Conservation (phyloP, 2,888 invertebrate species). For the Resseliella maxima region DNA sequence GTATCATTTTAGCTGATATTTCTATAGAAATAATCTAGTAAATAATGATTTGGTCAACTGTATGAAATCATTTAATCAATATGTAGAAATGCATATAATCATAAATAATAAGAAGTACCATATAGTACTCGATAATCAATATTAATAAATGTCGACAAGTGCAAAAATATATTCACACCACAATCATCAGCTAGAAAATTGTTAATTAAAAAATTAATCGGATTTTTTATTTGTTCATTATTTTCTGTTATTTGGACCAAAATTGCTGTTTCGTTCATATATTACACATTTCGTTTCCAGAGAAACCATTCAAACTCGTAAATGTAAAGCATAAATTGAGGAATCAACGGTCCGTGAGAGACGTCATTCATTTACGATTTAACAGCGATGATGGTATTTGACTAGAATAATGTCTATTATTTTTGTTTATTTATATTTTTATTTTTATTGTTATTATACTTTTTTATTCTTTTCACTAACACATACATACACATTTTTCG, state of each 20-base stretch:
- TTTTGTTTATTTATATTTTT: not conserved
- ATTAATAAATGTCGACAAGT: no score
- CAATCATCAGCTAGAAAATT: not conserved
- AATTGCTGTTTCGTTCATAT: not conserved
- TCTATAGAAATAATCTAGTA: no score
- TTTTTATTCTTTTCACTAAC: no score
- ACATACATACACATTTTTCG: no score
- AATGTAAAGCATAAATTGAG: constrained; percentile 55
- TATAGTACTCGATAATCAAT: no score
- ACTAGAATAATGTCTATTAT: not conserved
- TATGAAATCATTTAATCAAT: no score
- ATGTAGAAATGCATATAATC: no score
- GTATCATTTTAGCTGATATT: not conserved
- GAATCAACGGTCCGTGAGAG: constrained; percentile 36
- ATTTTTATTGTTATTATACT: not conserved
- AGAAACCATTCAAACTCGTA: constrained; percentile 37
- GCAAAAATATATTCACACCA: no score
- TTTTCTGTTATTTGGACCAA: no score
- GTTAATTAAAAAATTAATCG: not conserved
- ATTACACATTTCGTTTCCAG: not conserved
- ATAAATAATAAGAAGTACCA: no score
- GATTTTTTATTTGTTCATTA: not conserved
- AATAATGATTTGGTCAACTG: no score
- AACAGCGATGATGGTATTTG: constrained; percentile 42
- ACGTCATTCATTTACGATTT: constrained; percentile 37